phyloP scores from a whole-genome alignment of 2,888 invertebrate genomes.

The Drosophila gaucha region DNA sequence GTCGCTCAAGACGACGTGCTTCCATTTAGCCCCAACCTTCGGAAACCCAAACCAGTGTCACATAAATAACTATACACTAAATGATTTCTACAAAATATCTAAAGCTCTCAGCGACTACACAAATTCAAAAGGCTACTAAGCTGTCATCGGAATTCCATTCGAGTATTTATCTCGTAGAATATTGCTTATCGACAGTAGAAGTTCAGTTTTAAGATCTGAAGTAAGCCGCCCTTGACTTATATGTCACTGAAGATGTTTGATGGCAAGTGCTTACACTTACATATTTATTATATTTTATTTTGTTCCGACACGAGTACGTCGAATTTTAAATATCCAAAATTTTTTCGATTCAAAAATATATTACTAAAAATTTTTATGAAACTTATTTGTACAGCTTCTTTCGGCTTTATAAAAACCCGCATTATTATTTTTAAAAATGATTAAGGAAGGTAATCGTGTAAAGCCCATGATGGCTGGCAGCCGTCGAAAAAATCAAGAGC shows the following conservation, averaged over 20 bases:
- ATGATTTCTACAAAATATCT: background rate
- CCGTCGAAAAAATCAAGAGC: background rate
- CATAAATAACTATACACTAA: background rate
- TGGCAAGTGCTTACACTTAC: background rate
- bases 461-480: background rate
- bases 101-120: background rate
- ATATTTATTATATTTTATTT: background rate
- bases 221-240: background rate
- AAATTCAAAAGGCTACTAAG: background rate
- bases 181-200: too few relatives aligned
- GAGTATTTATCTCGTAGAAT: too few relatives aligned
- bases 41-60: background rate
- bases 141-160: background rate
- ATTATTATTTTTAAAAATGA: background rate
- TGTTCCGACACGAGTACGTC: background rate
- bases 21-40: conserved; percentile 42
- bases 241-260: background rate
- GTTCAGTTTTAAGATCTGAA: too few relatives aligned
- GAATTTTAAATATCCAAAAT: conserved; percentile 5
- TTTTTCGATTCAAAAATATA: conserved; percentile 5
- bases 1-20: conserved; percentile 34
- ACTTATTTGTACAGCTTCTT: background rate
- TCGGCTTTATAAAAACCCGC: background rate
- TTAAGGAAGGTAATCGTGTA: background rate
- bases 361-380: background rate